These are phyloP conservation scores for Patella vulgata DNA, from an alignment of 1,140 invertebrate genomes.

Conservation along the genomic window DNA sequence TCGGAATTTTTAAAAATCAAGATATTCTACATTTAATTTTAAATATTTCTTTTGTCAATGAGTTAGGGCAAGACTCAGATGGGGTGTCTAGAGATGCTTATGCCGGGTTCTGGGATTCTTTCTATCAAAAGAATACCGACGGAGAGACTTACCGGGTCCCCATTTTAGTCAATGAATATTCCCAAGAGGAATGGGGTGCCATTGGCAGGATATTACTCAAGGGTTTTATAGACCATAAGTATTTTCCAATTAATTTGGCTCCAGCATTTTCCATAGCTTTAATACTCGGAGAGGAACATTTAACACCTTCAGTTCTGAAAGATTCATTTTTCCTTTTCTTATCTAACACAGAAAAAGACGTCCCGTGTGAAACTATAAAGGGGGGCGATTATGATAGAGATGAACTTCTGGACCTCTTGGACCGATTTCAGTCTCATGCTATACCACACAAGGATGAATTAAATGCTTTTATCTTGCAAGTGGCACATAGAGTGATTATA, in stretches of 20 bases:
- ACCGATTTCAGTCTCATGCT: background rate
- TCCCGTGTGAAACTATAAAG: no score
- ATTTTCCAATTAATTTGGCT: background rate
- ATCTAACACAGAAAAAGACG: no score
- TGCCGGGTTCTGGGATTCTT: slow-evolving; percentile 4
- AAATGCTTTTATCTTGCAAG: no score
- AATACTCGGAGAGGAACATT: background rate
- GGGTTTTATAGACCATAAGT: slow-evolving; percentile 1
- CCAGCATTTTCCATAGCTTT: background rate
- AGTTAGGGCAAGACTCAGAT: background rate
- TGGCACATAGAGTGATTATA: no score
- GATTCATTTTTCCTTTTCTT: background rate
- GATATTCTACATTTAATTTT: no score
- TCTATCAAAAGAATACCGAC: background rate
- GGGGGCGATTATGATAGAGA: no score
- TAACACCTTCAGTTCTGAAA: background rate
- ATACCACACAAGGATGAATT: background rate
- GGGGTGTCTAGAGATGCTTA: slow-evolving; percentile 6
- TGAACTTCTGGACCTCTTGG: no score
- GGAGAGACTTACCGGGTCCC: background rate
- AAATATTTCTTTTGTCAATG: slow-evolving; percentile 3
- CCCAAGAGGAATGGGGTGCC: background rate
- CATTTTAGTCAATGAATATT: background rate
- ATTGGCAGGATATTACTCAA: background rate
- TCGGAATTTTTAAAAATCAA: no score